Conservation (phyloP, 1,140 invertebrate species). For the Holcopasites calliopsidis region DNA sequence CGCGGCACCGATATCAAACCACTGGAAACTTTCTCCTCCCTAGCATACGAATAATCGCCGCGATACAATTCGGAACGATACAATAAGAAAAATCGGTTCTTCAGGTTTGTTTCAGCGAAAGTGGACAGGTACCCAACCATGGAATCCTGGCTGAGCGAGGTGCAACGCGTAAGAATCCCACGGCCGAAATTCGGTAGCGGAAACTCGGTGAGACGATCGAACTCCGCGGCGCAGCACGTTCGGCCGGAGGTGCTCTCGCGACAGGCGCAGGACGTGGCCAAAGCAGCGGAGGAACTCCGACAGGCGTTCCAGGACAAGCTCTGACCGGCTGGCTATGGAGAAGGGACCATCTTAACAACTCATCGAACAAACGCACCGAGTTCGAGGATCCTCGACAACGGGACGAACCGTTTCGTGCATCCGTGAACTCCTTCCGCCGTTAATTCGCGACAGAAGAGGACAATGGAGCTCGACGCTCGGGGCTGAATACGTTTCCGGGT, state of each 20-base stretch:
- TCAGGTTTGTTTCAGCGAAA: constrained; percentile 12
- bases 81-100: not conserved
- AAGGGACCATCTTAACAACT: constrained; percentile 27
- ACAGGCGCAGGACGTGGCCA: constrained; percentile 81
- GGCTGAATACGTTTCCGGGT: not conserved
- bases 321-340: constrained; percentile 75
- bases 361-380: constrained; percentile 16
- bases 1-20: not conserved
- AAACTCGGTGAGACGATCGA: constrained; percentile 76
- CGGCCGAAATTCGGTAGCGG: constrained; percentile 89
- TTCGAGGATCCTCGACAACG: not conserved
- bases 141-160: constrained; percentile 91
- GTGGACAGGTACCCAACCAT: constrained; percentile 76
- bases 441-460: not conserved
- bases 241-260: constrained; percentile 70
- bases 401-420: not conserved
- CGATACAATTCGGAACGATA: too few species aligned
- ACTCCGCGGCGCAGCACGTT: constrained; percentile 72
- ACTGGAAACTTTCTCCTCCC: not conserved
- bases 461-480: not conserved
- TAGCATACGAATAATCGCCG: not conserved
- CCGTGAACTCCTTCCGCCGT: not conserved
- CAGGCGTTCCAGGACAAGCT: constrained; percentile 87
- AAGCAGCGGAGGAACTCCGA: constrained; percentile 87
- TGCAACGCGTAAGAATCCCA: constrained; percentile 90